A percentile compares a stretch with the other conserved stretches of the same genome.
These are phyloP conservation scores for Nematopogon swammerdamellus DNA, from an alignment of 2,888 invertebrate species.

Conservation along the genomic window DNA sequence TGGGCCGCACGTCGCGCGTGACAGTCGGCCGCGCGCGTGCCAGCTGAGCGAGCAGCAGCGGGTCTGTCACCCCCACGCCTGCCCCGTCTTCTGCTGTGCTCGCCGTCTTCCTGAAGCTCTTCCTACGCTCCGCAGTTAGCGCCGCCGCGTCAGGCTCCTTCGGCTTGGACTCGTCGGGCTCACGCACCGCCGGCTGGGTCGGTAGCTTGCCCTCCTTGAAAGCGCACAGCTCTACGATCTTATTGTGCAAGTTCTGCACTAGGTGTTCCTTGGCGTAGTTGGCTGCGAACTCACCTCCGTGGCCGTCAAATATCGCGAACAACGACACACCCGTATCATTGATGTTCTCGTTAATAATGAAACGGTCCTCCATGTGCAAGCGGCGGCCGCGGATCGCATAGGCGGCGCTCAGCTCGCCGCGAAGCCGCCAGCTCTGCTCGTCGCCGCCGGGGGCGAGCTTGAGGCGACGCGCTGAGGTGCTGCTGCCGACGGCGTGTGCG, in stretches of 20 bases:
- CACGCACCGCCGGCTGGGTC: conserved; percentile 26
- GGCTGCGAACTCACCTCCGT: conserved; percentile 93
- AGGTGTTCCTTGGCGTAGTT: conserved; percentile 89
- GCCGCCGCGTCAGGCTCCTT: conserved; percentile 33
- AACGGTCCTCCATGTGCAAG: conserved; percentile 92
- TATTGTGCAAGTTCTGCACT: conserved; percentile 74
- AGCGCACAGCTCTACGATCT: conserved; percentile 70
- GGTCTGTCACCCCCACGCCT: conserved; percentile 64
- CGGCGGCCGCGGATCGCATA: conserved; percentile 90
- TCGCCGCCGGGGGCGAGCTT: conserved; percentile 53
- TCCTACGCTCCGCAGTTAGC: conserved; percentile 50
- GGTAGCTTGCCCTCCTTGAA: conserved; percentile 58
- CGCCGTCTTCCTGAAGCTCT: conserved; percentile 64
- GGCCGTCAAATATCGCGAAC: conserved; percentile 93
- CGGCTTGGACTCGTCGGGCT: conserved; percentile 32
- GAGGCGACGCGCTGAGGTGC: conserved; percentile 59
- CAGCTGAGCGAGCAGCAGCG: conserved; percentile 62
- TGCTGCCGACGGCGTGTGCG: conserved; percentile 62
- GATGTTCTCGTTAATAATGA: conserved; percentile 82
- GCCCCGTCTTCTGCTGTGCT: conserved; percentile 59
- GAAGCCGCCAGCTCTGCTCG: conserved; percentile 71
- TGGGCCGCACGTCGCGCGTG: conserved; percentile 59
- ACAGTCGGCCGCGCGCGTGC: conserved; percentile 54
- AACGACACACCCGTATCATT: conserved; percentile 82
- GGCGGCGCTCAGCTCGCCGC: conserved; percentile 72